phyloP scores from a whole-genome alignment of 2,797 vertebrate species.

The Uromys caudimaculatus region DNA sequence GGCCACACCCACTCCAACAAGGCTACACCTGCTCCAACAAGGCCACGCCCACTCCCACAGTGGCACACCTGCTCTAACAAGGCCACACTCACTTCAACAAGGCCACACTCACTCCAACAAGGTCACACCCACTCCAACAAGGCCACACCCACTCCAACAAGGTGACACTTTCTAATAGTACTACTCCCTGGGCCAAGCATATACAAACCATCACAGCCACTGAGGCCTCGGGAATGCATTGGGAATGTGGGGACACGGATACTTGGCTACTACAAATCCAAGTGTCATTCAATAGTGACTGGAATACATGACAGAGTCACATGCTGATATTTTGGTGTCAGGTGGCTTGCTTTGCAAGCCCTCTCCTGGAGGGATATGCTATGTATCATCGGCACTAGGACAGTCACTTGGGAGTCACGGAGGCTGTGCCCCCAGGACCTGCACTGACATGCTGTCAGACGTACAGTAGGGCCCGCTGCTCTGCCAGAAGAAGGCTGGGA shows the following conservation, averaged over 20 bases:
- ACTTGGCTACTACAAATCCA: neutral
- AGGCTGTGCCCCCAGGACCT: neutral
- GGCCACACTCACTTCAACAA: too few relatives aligned
- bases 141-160: too few relatives aligned
- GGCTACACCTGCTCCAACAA: too few relatives aligned
- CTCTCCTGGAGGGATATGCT: neutral
- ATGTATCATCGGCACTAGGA: too few relatives aligned
- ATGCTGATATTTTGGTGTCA: accelerated
- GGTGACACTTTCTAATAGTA: neutral
- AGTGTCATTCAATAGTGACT: accelerated
- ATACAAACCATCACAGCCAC: neutral
- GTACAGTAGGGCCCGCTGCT: neutral
- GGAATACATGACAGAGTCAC: too few relatives aligned
- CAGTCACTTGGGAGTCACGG: neutral
- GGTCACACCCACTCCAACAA: too few relatives aligned
- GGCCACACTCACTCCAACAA: neutral
- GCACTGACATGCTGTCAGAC: neutral
- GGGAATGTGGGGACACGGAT: accelerated
- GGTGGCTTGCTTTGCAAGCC: neutral
- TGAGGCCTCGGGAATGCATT: accelerated
- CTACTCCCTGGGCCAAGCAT: neutral
- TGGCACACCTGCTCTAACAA: too few relatives aligned
- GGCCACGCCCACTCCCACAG: too few relatives aligned
- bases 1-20: too few relatives aligned
- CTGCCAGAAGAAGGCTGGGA: neutral